Percentiles rank a stretch among this genome's conserved stretches.
phyloP scores from a whole-genome alignment of 2,888 invertebrate genomes.

The Melipona bicolor region DNA sequence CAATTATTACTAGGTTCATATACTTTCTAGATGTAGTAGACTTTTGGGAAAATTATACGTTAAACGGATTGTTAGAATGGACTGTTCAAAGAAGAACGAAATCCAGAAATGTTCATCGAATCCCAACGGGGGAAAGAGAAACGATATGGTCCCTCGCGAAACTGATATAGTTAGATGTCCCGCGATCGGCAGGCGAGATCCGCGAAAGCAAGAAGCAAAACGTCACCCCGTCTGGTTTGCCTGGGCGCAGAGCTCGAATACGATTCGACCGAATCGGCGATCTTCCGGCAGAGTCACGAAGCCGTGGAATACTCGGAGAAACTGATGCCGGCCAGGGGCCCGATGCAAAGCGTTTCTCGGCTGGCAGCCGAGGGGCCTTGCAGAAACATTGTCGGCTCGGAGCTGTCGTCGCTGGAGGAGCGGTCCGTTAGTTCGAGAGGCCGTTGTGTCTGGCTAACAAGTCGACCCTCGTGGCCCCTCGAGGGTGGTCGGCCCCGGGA shows the following conservation, averaged over 20 bases:
- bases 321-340: slow-evolving; percentile 6
- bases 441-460: slow-evolving; percentile 81
- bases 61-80: too few relatives aligned
- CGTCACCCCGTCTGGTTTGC: slow-evolving; percentile 9
- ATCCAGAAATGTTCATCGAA: too few relatives aligned
- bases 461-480: slow-evolving; percentile 83
- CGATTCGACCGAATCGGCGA: slow-evolving; percentile 53
- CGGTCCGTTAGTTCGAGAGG: slow-evolving; percentile 70
- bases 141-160: too few relatives aligned
- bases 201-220: slow-evolving; percentile 29
- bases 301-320: slow-evolving; percentile 26
- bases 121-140: too few relatives aligned
- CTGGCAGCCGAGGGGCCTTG: slow-evolving; percentile 37
- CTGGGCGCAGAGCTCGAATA: slow-evolving; percentile 24
- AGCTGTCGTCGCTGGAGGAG: slow-evolving; percentile 66
- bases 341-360: slow-evolving; percentile 56
- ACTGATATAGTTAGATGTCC: not conserved
- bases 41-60: too few relatives aligned
- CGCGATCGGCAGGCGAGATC: slow-evolving; percentile 30
- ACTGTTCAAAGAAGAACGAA: too few relatives aligned
- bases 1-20: too few relatives aligned
- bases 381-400: slow-evolving; percentile 68
- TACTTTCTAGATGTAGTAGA: too few relatives aligned
- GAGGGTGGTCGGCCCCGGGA: slow-evolving; percentile 83
- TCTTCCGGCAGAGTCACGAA: slow-evolving; percentile 53